Percentiles rank a stretch among this genome's conserved stretches.
Conservation (phyloP, 2,113 vertebrate species). For the Tursiops truncatus region DNA sequence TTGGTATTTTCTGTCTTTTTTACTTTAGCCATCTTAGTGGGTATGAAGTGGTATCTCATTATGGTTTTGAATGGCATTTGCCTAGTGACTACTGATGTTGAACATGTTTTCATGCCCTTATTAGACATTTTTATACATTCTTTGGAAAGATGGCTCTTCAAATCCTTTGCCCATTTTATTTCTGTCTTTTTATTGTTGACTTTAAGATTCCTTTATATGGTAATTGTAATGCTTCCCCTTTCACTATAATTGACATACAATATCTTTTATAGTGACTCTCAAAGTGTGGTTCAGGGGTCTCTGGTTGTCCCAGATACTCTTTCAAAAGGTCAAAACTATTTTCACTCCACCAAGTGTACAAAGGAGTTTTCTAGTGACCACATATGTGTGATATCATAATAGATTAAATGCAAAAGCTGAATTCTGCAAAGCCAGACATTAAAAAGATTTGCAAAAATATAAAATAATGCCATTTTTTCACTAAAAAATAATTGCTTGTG, state of each 20-base stretch:
- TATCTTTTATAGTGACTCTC: neutral
- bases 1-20: neutral
- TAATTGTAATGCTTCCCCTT: neutral
- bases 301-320: neutral
- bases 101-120: neutral
- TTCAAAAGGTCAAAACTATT: neutral
- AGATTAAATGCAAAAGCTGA: neutral
- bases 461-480: neutral
- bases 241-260: neutral
- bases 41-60: neutral
- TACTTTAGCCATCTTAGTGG: neutral
- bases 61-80: neutral
- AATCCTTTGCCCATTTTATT: neutral
- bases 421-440: neutral
- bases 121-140: neutral
- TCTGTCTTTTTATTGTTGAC: neutral
- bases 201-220: neutral
- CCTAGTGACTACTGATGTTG: neutral
- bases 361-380: neutral
- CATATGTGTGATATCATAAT: neutral
- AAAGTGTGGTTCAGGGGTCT: neutral
- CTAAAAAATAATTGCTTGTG: neutral
- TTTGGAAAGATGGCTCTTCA: neutral
- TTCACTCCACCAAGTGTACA: neutral
- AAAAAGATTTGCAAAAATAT: neutral